A percentile compares a stretch with the other conserved stretches of the same genome.
Conservation (phyloP, 1,140 invertebrate genomes). For the Lepeophtheirus salmonis region DNA sequence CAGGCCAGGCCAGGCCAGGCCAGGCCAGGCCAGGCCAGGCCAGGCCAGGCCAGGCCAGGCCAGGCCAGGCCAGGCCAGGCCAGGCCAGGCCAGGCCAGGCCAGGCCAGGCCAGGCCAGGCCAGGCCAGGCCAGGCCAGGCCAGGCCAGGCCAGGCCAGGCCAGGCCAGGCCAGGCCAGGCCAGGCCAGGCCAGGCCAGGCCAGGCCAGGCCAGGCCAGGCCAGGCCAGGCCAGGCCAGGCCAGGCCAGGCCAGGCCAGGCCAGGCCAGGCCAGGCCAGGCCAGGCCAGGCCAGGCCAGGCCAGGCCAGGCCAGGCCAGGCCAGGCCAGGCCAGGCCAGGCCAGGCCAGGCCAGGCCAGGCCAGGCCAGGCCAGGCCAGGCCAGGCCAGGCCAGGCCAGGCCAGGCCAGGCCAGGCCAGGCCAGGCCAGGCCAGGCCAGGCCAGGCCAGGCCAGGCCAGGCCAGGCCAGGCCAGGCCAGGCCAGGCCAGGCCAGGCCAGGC, state of each 20-base stretch:
- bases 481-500: conserved; percentile 23
- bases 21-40: conserved; percentile 23
- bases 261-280: conserved; percentile 24
- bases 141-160: conserved; percentile 24
- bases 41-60: conserved; percentile 23
- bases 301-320: conserved; percentile 24
- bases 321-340: conserved; percentile 24
- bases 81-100: conserved; percentile 23
- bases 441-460: conserved; percentile 22
- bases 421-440: conserved; percentile 22
- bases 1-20: conserved; percentile 22
- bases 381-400: conserved; percentile 22
- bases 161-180: conserved; percentile 24
- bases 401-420: conserved; percentile 22
- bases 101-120: conserved; percentile 23
- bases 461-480: conserved; percentile 23
- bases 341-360: conserved; percentile 24
- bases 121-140: conserved; percentile 23
- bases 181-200: conserved; percentile 24
- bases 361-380: conserved; percentile 24
- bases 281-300: conserved; percentile 24
- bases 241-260: conserved; percentile 24
- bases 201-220: conserved; percentile 24
- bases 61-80: conserved; percentile 22
- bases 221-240: conserved; percentile 24